Evolutionary conservation across 2,113 vertebrate species (phyloP), one percentile per base, ranked within the genome.

Genomic region (Helogale parvula): DNA sequence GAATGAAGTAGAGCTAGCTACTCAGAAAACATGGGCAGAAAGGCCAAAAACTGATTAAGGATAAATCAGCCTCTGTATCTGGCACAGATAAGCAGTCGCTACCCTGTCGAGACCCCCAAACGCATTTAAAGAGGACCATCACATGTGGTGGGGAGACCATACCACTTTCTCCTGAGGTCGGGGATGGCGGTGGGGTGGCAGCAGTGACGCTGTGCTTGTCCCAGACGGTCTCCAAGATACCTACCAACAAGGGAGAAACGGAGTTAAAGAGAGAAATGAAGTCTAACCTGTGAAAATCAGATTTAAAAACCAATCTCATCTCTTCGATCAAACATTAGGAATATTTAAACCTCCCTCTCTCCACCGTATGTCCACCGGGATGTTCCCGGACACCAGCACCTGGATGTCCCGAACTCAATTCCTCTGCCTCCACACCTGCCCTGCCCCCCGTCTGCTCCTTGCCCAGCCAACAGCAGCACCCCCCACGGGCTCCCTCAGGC

Each of bases 181-280:
- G 99, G 76, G 99, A 99, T 2, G 99, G 99, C 90, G 99, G 99
- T 0, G 99, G 99, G 23, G 99, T 99, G 97, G 99, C 99, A 79
- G 99, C 99, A 80, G 99, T 99, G 94, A 99, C 99, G 10, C 99
- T 99, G 99, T 99, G 99, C 94, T 99, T 99, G 98, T 99, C 99
- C 99, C 99, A 99, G 81, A 99, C 99, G 13, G 99, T 99, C 98
- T 99, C 99, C 97, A 99, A 98, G 96, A 99, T 99, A 97, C 99
- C 99, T 99, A 97, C 27, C 57, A 96, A 97, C 69, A 98, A 97
- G 98, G 54, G 95, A 9, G 85, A 97, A 92, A 84, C 3, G 27
- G 25, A 80, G n/a, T 90, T 94, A 85, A 85, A 94, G 50, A 97
- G 25, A 94, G 17, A 88, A 47, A 92, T 50, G 33, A 95, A 89